Evolutionary conservation across 2,113 vertebrate genomes (phyloP).

Genomic region (Semnornis frantzii): DNA sequence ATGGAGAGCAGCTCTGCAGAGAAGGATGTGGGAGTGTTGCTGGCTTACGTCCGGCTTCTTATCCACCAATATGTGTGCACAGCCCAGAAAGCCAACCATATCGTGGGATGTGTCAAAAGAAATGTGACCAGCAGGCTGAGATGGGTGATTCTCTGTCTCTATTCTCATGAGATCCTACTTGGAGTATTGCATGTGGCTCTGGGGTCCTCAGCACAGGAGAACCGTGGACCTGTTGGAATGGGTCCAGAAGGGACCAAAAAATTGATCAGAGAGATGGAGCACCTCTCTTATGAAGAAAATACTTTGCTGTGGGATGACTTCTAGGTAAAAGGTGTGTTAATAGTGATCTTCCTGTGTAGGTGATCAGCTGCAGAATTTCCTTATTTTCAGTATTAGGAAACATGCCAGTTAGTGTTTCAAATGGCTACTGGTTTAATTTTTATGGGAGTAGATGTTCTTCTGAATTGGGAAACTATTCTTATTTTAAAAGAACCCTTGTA

Average conservation of each 20-base stretch:
- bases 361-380: not conserved
- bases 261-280: not conserved
- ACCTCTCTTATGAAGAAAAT: not conserved
- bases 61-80: not conserved
- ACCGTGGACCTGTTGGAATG: not conserved
- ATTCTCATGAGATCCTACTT: not conserved
- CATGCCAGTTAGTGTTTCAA: not conserved
- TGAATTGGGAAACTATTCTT: constrained; percentile 58
- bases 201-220: not conserved
- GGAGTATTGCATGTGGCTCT: not conserved
- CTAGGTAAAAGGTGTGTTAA: not conserved
- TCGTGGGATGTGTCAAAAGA: not conserved
- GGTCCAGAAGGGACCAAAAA: not conserved
- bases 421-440: constrained; percentile 36
- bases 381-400: not conserved
- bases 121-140: fast-evolving
- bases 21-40: not conserved
- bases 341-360: not conserved
- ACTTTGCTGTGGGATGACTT: not conserved
- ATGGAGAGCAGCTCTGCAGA: not conserved
- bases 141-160: not conserved
- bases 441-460: constrained; percentile 44
- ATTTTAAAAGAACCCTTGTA: constrained; percentile 49
- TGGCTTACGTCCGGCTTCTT: not conserved
- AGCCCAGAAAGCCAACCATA: fast-evolving